phyloP scores from a whole-genome alignment of 2,113 vertebrate genomes.

The Sterrhoptilus dennistouni region DNA sequence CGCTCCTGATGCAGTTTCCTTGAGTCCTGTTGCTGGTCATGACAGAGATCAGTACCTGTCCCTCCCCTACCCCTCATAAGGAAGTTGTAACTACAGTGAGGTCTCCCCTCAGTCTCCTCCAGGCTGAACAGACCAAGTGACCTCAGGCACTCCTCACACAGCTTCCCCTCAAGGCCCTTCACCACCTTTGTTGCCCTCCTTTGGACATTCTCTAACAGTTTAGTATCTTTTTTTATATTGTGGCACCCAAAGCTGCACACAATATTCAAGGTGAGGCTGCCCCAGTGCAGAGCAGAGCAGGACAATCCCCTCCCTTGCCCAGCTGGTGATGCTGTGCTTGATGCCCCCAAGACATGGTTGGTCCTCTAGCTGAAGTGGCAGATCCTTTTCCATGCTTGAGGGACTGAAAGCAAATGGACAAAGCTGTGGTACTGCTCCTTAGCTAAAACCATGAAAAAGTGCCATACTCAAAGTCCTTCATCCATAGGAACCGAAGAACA shows the following conservation, averaged over 20 bases:
- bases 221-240: not conserved
- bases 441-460: not conserved
- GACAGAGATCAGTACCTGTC: not conserved
- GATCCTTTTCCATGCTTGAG: not conserved
- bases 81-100: not conserved
- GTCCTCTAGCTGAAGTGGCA: not conserved
- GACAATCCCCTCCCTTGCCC: not conserved
- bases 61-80: not conserved
- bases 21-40: no score
- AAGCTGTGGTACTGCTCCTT: not conserved
- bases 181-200: not conserved
- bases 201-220: not conserved
- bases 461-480: not conserved
- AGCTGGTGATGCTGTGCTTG: accelerated
- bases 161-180: not conserved
- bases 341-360: accelerated
- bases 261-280: accelerated
- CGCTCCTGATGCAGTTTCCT: not conserved
- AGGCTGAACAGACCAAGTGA: not conserved
- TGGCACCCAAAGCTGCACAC: not conserved
- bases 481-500: not conserved
- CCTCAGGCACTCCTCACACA: accelerated
- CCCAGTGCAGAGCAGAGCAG: not conserved
- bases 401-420: not conserved
- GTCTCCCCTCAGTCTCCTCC: not conserved